Base-by-base conservation (phyloP, 1,140 invertebrate genomes). In the Drosophila sproati region DNA sequence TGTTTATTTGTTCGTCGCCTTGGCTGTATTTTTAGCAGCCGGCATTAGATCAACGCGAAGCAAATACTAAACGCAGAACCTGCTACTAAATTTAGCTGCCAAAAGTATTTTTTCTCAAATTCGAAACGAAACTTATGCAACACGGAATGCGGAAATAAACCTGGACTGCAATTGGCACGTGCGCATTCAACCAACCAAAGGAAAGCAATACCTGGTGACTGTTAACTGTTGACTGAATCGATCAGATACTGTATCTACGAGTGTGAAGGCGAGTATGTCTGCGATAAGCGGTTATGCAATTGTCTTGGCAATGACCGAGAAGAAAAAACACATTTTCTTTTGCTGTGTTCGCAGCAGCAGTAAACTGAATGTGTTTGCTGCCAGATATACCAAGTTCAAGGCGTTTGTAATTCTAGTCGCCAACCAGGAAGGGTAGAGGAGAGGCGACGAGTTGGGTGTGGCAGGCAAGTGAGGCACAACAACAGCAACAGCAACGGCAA, bases 21-120 rank as follows among this genome's bases (percentile, higher is more conserved):
- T 62, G 68, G 51, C 41, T 72, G 66, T 89, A 89, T 89, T 89
- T 89, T 54, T 89, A 89, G 85, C 85, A 85, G 74, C 85, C 86
- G 85, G 78, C 78, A 80, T 81, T 89, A 80, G 73, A 80, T 82
- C 82, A 82, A 87, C 56, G 52, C 50, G 47, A 34, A 52, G 41
- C 37, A 12, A 52, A 35, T 8, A 59, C 67, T 20, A 20, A 39
- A 37, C 57, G 43, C 37, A 31, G 28, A 35, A n/a, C 6, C 66
- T 69, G 77, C 59, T 43, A 82, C 82, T 88, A 87, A 88, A 88
- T 74, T 83, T 87, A 86, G 82, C n/a, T 28, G 60, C 5, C 8
- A 28, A 50, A 73, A 57, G n/a, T 35, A n/a, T 41, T 29, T 35
- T 51, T 32, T 51, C 5, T 4, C 32, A 20, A 32, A 64, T 54